These are phyloP conservation scores for Coelinius sp. DNA, from an alignment of 2,888 invertebrate genomes.

Conservation along the genomic window DNA sequence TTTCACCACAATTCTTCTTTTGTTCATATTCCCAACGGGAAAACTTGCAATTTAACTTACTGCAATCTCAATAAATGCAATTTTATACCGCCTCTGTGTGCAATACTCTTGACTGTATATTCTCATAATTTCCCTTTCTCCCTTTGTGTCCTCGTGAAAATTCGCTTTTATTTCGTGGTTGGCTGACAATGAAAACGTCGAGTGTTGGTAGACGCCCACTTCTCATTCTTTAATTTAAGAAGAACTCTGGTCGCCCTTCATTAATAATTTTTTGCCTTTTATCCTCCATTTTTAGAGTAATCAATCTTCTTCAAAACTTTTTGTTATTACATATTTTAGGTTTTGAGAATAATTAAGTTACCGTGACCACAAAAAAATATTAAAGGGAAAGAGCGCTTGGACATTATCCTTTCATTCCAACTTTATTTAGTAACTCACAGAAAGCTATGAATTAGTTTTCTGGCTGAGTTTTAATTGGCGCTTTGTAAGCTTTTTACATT, in stretches of 20 bases:
- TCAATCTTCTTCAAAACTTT: background rate
- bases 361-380: background rate
- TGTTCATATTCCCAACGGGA: background rate
- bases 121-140: background rate
- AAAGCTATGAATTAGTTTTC: background rate
- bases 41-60: slow-evolving; percentile 1
- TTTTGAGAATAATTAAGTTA: background rate
- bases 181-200: background rate
- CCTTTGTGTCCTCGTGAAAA: background rate
- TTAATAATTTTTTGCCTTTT: background rate
- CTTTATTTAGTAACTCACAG: background rate
- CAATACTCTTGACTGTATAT: background rate
- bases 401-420: background rate
- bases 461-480: slow-evolving; percentile 21
- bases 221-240: slow-evolving; percentile 2
- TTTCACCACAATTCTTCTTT: background rate
- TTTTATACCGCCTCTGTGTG: background rate
- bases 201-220: background rate
- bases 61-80: background rate
- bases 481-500: slow-evolving; percentile 11
- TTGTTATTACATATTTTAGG: background rate
- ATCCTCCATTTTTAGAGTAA: background rate
- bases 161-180: background rate
- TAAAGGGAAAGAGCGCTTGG: too few relatives aligned
- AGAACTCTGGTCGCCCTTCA: background rate